Evolutionary conservation across 2,888 invertebrate genomes (phyloP).

Genomic region (Apamea anceps): DNA sequence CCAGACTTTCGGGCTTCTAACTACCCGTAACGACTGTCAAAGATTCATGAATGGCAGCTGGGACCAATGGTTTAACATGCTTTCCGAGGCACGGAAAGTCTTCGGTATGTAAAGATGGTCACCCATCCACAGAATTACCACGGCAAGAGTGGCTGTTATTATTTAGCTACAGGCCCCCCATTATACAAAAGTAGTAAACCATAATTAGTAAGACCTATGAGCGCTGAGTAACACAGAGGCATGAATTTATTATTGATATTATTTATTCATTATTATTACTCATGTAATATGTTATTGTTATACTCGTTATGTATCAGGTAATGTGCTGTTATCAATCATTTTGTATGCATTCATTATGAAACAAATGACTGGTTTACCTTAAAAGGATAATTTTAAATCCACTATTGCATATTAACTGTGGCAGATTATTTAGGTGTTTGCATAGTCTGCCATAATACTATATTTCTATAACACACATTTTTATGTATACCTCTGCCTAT

Average conservation of each 20-base stretch:
- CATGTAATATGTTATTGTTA: slow-evolving; percentile 19
- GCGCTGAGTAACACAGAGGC: background rate
- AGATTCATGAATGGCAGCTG: too few species aligned
- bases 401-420: background rate
- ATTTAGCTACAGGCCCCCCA: background rate
- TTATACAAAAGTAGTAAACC: too few species aligned
- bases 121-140: too few species aligned
- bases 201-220: background rate
- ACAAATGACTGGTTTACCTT: background rate
- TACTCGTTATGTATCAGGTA: slow-evolving; percentile 2
- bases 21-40: too few species aligned
- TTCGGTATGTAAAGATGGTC: too few species aligned
- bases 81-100: too few species aligned
- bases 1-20: too few species aligned
- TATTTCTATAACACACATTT: too few species aligned
- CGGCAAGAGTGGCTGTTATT: too few species aligned
- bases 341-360: slow-evolving; percentile 22
- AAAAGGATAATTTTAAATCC: slow-evolving; percentile 4
- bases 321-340: slow-evolving; percentile 16
- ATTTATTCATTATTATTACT: slow-evolving; percentile 19
- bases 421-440: background rate
- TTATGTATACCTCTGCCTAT: too few species aligned
- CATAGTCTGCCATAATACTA: background rate
- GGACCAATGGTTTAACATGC: too few species aligned
- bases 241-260: slow-evolving; percentile 21